phyloP scores from a whole-genome alignment of 2,888 invertebrate genomes.

The Rotaria sp. region DNA sequence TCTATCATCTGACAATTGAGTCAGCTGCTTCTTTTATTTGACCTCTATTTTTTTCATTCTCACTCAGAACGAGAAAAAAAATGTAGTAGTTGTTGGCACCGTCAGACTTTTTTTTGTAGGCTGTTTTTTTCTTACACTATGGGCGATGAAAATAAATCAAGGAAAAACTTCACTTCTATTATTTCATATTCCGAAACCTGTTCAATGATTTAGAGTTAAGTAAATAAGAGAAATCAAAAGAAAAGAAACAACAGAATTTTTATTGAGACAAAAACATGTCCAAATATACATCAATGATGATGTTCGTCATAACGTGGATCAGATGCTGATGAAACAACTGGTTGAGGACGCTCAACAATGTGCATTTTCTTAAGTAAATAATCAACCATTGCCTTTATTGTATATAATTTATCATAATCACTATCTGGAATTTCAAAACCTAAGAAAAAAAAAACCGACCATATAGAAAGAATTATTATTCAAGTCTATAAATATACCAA shows the following conservation, averaged over 20 bases:
- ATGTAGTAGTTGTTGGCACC: not conserved
- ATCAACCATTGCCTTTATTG: slow-evolving; percentile 5
- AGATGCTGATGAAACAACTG: not conserved
- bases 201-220: not conserved
- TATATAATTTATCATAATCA: slow-evolving; percentile 38
- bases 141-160: not conserved
- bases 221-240: not conserved
- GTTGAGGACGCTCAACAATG: not conserved
- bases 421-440: slow-evolving; percentile 39
- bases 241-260: not conserved
- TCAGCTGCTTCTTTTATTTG: not conserved
- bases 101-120: not conserved
- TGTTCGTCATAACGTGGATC: not conserved
- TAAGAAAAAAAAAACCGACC: not conserved
- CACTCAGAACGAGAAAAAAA: not conserved
- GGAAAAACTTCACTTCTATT: no score
- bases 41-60: not conserved
- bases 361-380: slow-evolving; percentile 22
- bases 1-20: not conserved
- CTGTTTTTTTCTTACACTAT: not conserved
- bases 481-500: slow-evolving; percentile 60
- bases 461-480: not conserved
- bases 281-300: not conserved
- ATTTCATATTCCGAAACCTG: not conserved
- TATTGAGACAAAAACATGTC: not conserved